Percentiles rank a stretch among this genome's conserved stretches.
These are phyloP conservation scores for Ooceraea biroi DNA, from an alignment of 1,140 invertebrate species.

Conservation along the genomic window DNA sequence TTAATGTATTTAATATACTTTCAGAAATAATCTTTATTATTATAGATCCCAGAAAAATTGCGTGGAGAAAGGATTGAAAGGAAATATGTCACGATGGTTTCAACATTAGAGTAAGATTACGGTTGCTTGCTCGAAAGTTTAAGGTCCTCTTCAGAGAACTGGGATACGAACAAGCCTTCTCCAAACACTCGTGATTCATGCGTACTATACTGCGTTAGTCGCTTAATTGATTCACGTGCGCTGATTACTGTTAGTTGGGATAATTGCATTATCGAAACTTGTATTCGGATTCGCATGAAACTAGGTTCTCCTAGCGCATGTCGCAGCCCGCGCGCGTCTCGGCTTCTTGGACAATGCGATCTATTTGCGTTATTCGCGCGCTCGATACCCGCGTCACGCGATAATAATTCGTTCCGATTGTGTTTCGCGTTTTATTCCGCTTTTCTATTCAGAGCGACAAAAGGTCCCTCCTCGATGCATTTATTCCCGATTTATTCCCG, in stretches of 20 bases:
- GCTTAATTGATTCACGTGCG: background rate
- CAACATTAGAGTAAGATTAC: constrained; percentile 16
- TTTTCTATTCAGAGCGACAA: background rate
- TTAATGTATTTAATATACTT: too few relatives aligned
- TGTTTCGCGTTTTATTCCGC: background rate
- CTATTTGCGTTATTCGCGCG: background rate
- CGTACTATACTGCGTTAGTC: background rate
- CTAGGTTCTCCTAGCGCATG: background rate
- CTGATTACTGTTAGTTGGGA: background rate
- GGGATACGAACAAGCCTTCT: background rate
- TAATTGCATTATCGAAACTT: constrained; percentile 33
- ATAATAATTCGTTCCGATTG: background rate
- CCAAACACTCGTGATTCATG: background rate
- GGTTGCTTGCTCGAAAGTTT: background rate
- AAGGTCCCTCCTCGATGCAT: background rate
- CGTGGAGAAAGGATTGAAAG: background rate
- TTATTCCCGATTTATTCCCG: background rate
- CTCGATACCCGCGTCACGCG: too few relatives aligned
- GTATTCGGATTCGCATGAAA: background rate
- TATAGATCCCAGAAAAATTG: too few relatives aligned
- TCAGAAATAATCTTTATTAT: too few relatives aligned
- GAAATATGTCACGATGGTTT: background rate
- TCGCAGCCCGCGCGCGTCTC: background rate
- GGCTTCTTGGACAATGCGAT: background rate
- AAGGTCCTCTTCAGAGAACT: background rate